These are phyloP conservation scores for Lates japonicus DNA, from an alignment of 2,797 vertebrate genomes.

Conservation along the genomic window DNA sequence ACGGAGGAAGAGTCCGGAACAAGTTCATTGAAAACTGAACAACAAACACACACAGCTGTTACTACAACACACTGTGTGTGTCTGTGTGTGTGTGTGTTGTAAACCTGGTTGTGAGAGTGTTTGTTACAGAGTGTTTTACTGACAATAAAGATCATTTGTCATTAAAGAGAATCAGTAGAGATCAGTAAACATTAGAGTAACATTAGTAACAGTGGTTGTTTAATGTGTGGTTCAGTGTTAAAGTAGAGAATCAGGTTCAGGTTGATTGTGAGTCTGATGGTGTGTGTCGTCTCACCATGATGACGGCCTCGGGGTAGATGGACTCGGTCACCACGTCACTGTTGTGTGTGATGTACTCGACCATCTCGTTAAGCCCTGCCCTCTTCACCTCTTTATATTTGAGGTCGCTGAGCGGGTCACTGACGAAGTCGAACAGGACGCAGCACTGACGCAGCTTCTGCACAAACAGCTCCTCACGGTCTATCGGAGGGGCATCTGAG, in stretches of 20 bases:
- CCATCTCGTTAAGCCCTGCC: constrained; percentile 98
- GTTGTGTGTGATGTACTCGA: constrained; percentile 97
- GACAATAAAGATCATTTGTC: too few relatives aligned
- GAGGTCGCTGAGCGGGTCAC: constrained; percentile 96
- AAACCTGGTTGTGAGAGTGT: too few relatives aligned
- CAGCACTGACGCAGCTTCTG: too few relatives aligned
- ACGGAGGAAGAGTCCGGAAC: too few relatives aligned
- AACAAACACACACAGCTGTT: constrained; percentile 1
- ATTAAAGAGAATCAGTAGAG: too few relatives aligned
- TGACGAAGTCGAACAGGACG: constrained; percentile 97
- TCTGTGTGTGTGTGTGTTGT: not conserved
- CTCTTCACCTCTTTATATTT: constrained; percentile 99
- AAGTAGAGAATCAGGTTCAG: too few relatives aligned
- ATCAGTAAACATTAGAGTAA: too few relatives aligned
- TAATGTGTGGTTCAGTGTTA: too few relatives aligned
- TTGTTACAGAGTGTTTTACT: too few relatives aligned
- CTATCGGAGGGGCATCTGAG: constrained; percentile 92
- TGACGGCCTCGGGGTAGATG: constrained; percentile 97
- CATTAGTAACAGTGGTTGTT: too few relatives aligned
- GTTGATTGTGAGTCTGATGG: too few relatives aligned
- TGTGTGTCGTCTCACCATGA: constrained; percentile 93
- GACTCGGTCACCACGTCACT: constrained; percentile 94
- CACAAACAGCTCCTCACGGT: too few relatives aligned
- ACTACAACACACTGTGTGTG: not conserved
- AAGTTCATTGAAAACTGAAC: constrained; percentile 97